phyloP scores from a whole-genome alignment of 2,888 invertebrate species.

The Drosophila prostipennis region DNA sequence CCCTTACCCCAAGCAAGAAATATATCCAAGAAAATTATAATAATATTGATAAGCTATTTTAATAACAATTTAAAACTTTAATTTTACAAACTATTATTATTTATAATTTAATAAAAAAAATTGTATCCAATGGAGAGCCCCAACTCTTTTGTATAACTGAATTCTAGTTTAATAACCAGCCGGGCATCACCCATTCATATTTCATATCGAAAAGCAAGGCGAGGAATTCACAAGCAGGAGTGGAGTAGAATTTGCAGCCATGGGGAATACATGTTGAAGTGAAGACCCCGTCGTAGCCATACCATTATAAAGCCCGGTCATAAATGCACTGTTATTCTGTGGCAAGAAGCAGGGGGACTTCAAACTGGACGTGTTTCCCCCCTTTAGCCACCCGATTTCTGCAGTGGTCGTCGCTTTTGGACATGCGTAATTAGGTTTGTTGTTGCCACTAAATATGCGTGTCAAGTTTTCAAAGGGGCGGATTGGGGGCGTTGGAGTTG shows the following conservation, averaged over 20 bases:
- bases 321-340: slow-evolving; percentile 54
- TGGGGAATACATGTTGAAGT: slow-evolving; percentile 4
- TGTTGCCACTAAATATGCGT: slow-evolving; percentile 77
- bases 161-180: background rate
- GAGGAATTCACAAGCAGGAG: slow-evolving; percentile 9
- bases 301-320: slow-evolving; percentile 39
- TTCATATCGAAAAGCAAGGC: slow-evolving; percentile 34
- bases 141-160: too few relatives aligned
- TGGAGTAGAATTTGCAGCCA: background rate
- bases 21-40: too few relatives aligned
- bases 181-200: too few relatives aligned
- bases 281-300: slow-evolving; percentile 17
- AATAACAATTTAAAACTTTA: too few relatives aligned
- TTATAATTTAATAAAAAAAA: too few relatives aligned
- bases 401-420: slow-evolving; percentile 55
- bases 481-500: slow-evolving; percentile 3
- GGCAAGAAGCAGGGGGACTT: background rate
- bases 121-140: too few relatives aligned
- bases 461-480: slow-evolving; percentile 64
- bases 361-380: background rate
- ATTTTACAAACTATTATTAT: too few relatives aligned
- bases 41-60: too few relatives aligned
- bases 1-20: too few relatives aligned
- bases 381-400: slow-evolving; percentile 19
- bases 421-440: slow-evolving; percentile 79